Conservation (phyloP, 2,797 vertebrate genomes). For the Microhierax caerulescens region DNA sequence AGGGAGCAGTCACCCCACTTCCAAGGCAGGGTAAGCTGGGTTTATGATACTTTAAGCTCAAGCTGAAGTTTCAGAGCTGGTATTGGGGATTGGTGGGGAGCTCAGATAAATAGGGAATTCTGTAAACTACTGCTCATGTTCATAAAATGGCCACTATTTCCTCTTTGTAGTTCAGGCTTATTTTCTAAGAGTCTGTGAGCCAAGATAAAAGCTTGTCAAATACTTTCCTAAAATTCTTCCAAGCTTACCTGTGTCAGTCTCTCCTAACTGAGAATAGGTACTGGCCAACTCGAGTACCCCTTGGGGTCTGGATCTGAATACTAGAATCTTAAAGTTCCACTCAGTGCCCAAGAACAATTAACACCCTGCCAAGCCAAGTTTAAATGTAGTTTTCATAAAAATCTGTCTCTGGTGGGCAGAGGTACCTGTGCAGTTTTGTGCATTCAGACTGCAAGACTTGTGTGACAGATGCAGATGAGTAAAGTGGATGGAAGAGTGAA, state of each 20-base stretch:
- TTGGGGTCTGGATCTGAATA: not conserved
- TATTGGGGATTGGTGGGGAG: not conserved
- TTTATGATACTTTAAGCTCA: not conserved
- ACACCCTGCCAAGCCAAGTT: not conserved
- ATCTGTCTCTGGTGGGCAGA: not conserved
- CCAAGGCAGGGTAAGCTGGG: constrained; percentile 80
- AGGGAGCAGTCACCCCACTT: constrained; percentile 63
- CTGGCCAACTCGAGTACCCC: not conserved
- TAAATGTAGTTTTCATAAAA: not conserved
- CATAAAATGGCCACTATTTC: not conserved
- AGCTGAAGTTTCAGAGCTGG: not conserved
- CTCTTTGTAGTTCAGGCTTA: not conserved
- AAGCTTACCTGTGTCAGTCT: not conserved
- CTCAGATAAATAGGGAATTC: not conserved
- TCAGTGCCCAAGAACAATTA: not conserved
- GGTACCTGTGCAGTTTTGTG: not conserved
- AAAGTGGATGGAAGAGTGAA: not conserved
- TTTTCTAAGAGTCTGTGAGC: not conserved
- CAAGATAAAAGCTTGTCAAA: not conserved
- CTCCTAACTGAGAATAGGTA: accelerated
- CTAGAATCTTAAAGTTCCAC: not conserved
- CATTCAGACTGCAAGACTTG: not conserved
- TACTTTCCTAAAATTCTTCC: not conserved
- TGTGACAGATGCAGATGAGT: not conserved
- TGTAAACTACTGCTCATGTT: not conserved